Base-by-base conservation (phyloP, 2,113 vertebrate genomes). In the Oryzias melastigma region DNA sequence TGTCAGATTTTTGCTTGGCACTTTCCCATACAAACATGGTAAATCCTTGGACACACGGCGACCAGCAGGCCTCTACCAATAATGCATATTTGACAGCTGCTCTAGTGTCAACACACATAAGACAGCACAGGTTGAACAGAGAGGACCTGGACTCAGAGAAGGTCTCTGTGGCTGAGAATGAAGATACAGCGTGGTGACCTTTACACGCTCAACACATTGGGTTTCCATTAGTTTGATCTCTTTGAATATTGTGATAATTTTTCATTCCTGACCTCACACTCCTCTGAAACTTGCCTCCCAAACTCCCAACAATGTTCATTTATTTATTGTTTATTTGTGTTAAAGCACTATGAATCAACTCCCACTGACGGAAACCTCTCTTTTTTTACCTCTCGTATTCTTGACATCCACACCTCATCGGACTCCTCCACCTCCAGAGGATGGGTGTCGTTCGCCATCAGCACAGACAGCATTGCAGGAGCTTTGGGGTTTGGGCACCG, bases 391-490 rank as follows among this genome's bases (percentile, higher is more conserved):
- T 93, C 92, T 16, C 89, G 78, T 71, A 93, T 91, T 17, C 90
- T 81, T 7, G 81, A 67, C 87, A 91, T 92, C 92, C 92, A 93
- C 12, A 85, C 52, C 52, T 92, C 90, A 5, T 92, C 88, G 1
- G 73, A 45, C n/a, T 83, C 61, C 8, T 73, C 79, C 44, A 3
- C 7, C 1, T 65, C 76, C 22, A 67, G 43, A 0, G 44, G 17
- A 7, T 16, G 46, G 7, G 81, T 91, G 60, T 27, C 20, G 5
- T 93, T 93, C 1, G 69, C 55, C 17, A 72, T 16, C 44, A 76
- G 61, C 42, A 24, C 0, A 4, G 80, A 59, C 43, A 55, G 15
- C 24, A 53, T 44, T 10, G 19, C 17, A 0, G 75, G 29, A 0
- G 41, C 7, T 2, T 62, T 63, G 0, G 19, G 22, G 14, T 52